phyloP scores from a whole-genome alignment of 2,113 vertebrate genomes.

The Entelurus aequoreus region DNA sequence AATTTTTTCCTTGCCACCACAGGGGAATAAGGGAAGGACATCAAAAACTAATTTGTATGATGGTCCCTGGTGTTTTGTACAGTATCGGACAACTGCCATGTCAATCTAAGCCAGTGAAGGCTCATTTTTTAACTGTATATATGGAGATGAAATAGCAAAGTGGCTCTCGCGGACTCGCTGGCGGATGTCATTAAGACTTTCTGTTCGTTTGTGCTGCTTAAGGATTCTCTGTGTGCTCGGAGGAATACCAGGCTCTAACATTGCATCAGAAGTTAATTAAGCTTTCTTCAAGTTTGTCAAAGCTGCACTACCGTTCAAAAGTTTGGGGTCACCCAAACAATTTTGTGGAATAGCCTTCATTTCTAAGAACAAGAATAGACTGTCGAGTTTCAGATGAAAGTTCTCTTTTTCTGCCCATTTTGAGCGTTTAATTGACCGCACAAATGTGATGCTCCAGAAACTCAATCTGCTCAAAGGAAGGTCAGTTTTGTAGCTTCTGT shows the following conservation, averaged over 20 bases:
- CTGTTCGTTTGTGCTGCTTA: slow-evolving; percentile 8
- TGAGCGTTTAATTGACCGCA: too few relatives aligned
- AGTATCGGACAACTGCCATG: neutral
- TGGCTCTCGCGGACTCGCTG: neutral
- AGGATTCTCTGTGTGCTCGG: neutral
- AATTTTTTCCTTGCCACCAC: neutral
- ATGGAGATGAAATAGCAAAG: slow-evolving; percentile 16
- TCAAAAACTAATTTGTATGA: neutral
- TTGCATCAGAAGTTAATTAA: slow-evolving; percentile 1
- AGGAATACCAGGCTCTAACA: neutral
- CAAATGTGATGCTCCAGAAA: too few relatives aligned
- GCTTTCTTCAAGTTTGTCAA: neutral
- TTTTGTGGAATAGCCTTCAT: too few relatives aligned
- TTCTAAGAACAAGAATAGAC: too few relatives aligned
- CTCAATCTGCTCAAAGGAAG: too few relatives aligned
- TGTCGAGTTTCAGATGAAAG: too few relatives aligned
- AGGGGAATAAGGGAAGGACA: neutral
- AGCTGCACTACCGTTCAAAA: too few relatives aligned
- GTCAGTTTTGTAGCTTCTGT: too few relatives aligned
- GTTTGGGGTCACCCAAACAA: too few relatives aligned
- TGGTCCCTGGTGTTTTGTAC: neutral
- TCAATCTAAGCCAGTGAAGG: neutral
- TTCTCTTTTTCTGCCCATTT: too few relatives aligned
- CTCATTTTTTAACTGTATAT: neutral
- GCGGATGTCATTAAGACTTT: slow-evolving; percentile 24